Evolutionary conservation across 2,888 invertebrate genomes (phyloP).

Genomic region (Thereva nobilitata): DNA sequence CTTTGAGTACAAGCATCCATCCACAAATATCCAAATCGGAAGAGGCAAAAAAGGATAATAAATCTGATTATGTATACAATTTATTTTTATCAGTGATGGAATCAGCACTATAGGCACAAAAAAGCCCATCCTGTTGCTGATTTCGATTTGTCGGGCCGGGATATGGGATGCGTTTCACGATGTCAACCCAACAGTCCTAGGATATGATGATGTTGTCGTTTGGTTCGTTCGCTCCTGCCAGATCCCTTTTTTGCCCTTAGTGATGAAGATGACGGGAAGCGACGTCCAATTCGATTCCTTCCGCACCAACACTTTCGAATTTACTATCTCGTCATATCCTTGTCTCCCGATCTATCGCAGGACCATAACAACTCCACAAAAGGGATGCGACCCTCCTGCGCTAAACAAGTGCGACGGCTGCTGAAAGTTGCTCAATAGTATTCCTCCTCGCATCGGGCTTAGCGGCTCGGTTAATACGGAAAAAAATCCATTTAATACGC

Average conservation of each 20-base stretch:
- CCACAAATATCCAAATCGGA: conserved; percentile 9
- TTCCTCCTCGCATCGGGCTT: conserved; percentile 21
- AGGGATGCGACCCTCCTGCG: conserved; percentile 33
- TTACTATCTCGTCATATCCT: conserved; percentile 41
- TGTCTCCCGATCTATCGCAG: conserved; percentile 28
- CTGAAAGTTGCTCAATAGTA: conserved; percentile 16
- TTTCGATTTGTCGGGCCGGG: conserved; percentile 35
- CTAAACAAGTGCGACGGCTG: conserved; percentile 33
- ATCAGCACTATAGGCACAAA: conserved; percentile 39
- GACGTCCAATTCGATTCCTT: conserved; percentile 57
- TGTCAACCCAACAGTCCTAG: conserved; percentile 28
- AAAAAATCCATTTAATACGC: conserved; percentile 37
- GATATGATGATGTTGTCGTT: conserved; percentile 39
- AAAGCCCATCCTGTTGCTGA: conserved; percentile 35
- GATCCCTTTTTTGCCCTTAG: conserved; percentile 24
- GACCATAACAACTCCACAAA: conserved; percentile 6
- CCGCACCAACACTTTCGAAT: conserved; percentile 58
- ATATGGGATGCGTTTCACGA: conserved; percentile 23
- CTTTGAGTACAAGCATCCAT: conserved; percentile 4
- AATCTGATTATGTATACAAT: conserved; percentile 45
- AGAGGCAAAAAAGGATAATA: conserved; percentile 41
- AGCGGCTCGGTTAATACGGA: conserved; percentile 35
- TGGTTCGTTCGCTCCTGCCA: conserved; percentile 34
- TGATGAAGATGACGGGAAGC: conserved; percentile 40
- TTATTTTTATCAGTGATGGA: conserved; percentile 44